A percentile compares a stretch with the other conserved stretches of the same genome.
Conservation (phyloP, 2,888 invertebrate species). For the Epinotia bilunana region DNA sequence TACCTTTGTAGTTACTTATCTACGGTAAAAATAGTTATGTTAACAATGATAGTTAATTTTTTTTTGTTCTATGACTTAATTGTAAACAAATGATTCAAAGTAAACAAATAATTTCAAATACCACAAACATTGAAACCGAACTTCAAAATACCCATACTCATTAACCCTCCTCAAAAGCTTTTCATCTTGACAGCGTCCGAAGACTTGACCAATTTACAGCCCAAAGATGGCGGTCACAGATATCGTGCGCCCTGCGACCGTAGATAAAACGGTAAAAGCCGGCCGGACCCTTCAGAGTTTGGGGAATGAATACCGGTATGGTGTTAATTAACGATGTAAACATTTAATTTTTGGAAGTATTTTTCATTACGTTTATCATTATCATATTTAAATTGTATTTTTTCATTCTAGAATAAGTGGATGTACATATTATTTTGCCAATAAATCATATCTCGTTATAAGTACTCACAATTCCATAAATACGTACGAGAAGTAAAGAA, state of each 20-base stretch:
- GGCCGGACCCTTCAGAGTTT: slow-evolving; percentile 55
- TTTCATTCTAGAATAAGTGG: too few species aligned
- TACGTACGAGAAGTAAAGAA: too few species aligned
- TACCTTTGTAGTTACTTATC: too few species aligned
- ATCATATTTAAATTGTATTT: too few species aligned
- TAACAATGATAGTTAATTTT: too few species aligned
- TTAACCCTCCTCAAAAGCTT: slow-evolving; percentile 79
- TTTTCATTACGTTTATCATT: not conserved
- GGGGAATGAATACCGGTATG: slow-evolving; percentile 46
- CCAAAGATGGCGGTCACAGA: slow-evolving; percentile 76
- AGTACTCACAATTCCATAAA: too few species aligned
- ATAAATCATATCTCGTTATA: too few species aligned
- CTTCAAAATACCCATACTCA: slow-evolving; percentile 63
- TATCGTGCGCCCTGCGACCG: slow-evolving; percentile 72
- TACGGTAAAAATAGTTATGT: too few species aligned
- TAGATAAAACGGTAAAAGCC: slow-evolving; percentile 75
- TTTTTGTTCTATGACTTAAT: too few species aligned
- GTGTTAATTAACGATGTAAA: slow-evolving; percentile 39
- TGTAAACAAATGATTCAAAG: slow-evolving; percentile 6
- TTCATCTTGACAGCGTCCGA: slow-evolving; percentile 76
- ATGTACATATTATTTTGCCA: too few species aligned
- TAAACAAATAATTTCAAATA: slow-evolving; percentile 11
- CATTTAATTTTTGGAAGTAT: slow-evolving; percentile 22
- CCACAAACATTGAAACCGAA: slow-evolving; percentile 21
- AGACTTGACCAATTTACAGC: slow-evolving; percentile 67